These are phyloP conservation scores for Cephus pulcher DNA, from an alignment of 2,888 invertebrate genomes.

Conservation along the genomic window DNA sequence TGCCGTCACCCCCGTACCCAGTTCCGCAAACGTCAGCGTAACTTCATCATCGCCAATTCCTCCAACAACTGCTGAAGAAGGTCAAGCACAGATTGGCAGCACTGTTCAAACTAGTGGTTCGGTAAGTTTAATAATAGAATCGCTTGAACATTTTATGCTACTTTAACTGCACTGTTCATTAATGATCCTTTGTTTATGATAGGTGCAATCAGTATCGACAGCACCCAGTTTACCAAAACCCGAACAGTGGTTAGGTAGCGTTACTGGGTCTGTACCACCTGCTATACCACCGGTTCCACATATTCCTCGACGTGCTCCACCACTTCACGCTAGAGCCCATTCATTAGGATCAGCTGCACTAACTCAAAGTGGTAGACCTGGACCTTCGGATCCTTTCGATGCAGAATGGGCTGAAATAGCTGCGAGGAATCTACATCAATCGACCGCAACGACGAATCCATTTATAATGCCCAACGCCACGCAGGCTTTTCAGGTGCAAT, in stretches of 20 bases:
- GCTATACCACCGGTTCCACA: constrained; percentile 28
- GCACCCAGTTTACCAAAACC: constrained; percentile 75
- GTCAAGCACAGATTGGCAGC: constrained; percentile 2
- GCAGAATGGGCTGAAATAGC: constrained; percentile 84
- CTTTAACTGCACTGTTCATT: constrained; percentile 28
- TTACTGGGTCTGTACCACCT: constrained; percentile 72
- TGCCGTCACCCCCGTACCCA: constrained; percentile 40
- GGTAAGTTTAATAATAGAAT: neutral
- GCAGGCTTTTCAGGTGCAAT: constrained; percentile 73
- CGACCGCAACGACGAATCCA: constrained; percentile 71
- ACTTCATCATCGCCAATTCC: constrained; percentile 46
- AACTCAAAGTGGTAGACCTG: constrained; percentile 33
- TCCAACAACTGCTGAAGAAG: constrained; percentile 4
- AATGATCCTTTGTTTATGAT: constrained; percentile 26
- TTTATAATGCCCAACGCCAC: constrained; percentile 70
- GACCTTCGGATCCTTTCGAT: constrained; percentile 79
- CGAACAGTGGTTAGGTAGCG: constrained; percentile 85
- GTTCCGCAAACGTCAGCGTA: constrained; percentile 47
- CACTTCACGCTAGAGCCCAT: constrained; percentile 68
- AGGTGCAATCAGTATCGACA: constrained; percentile 64
- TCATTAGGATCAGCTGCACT: constrained; percentile 69
- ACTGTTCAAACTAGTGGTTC: neutral
- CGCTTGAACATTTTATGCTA: neutral
- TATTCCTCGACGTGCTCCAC: constrained; percentile 69
- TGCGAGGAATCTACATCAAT: constrained; percentile 67